Conservation (phyloP, 2,113 vertebrate genomes). For the Caretta caretta region DNA sequence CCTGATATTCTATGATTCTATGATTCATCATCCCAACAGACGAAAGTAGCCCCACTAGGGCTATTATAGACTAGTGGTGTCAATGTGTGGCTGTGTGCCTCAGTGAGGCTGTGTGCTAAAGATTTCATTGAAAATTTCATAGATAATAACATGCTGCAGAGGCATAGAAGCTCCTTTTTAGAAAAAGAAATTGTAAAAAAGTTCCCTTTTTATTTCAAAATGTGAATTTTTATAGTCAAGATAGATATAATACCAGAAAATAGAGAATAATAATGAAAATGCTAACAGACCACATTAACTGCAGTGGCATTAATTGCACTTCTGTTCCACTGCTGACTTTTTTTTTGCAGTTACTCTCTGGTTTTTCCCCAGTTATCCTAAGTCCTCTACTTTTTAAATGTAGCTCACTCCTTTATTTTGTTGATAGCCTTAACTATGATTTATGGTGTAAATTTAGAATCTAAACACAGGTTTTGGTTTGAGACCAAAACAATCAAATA, state of each 20-base stretch:
- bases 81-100: neutral
- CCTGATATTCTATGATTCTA: too few relatives aligned
- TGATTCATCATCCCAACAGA: neutral
- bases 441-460: neutral
- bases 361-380: neutral
- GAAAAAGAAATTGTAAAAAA: neutral
- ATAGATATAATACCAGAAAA: neutral
- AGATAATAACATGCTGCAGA: neutral
- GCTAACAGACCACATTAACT: neutral
- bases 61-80: neutral
- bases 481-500: conserved; percentile 6
- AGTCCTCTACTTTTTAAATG: neutral
- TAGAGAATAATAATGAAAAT: neutral
- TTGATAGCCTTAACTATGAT: neutral
- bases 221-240: neutral
- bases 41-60: neutral
- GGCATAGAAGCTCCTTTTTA: neutral
- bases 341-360: neutral
- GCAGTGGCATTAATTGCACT: neutral
- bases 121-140: neutral
- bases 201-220: neutral
- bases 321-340: neutral
- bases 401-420: neutral
- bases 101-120: neutral
- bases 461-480: neutral